Evolutionary conservation across 2,888 invertebrate genomes (phyloP), one percentile per base, ranked within the genome.

Genomic region (Aphidius colemani): DNA sequence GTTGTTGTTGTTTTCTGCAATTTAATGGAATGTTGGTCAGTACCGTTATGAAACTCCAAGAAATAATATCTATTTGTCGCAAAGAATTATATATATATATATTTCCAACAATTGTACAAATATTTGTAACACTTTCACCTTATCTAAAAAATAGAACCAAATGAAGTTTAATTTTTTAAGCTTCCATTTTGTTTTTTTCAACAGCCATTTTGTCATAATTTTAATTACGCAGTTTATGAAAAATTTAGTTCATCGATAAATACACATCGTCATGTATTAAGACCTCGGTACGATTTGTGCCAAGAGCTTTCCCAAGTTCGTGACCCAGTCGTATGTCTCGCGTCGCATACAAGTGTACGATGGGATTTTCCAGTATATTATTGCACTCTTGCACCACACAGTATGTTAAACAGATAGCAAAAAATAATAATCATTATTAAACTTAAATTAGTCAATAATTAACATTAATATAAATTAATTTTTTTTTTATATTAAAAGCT

Each of bases 21-120:
- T 61, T 53, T 50, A 10, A 53, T 61, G 78, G 78, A 75, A 79
- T 79, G 77, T 79, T 78, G 78, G 79, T 77, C 78, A 77, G 70
- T 75, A 73, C 77, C 65, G 78, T 79, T 79, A 79, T 77, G 79
- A 79, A 79, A 79, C 74, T 77, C 71, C 73, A 77, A 71, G 78
- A 75, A 78, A 78, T 75, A 75, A 78, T 78, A 77, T 51, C 40
- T 59, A 44, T 50, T 5, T 30, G 10, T 30, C 6, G 13, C 13
- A 18, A 39, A 7, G 10, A 39, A n/a, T 46, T 57, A 44, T 56
- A 18, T 30, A 51, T 18, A 50, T 50, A 5, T 13, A 50, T 53
- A 8, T 30, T 53, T 18, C 13, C 13, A 18, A 18, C 13, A 18
- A 56, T 30, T 56, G 13, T 57, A 45, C 18, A 30, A 30, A 57